A percentile compares a stretch with the other conserved stretches of the same genome.
Conservation (phyloP, 2,797 vertebrate genomes). For the Peromyscus attwateri region DNA sequence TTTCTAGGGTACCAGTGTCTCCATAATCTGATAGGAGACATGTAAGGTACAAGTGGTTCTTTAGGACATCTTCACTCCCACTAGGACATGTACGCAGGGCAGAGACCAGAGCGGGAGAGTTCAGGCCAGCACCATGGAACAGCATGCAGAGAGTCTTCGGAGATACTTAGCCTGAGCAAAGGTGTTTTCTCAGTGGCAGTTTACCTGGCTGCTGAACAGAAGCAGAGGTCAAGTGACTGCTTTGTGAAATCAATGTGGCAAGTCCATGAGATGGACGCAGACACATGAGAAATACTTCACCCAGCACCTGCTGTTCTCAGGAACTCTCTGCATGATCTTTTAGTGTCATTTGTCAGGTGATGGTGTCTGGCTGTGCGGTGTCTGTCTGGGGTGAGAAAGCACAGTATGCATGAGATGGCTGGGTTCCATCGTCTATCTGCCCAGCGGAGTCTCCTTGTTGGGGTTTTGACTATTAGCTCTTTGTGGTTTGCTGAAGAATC, state of each 20-base stretch:
- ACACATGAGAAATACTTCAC: no score
- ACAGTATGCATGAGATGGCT: no score
- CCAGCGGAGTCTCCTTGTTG: neutral
- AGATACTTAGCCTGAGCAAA: neutral
- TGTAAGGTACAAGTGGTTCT: neutral
- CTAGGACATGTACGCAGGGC: neutral
- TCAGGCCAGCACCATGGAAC: rapidly evolving
- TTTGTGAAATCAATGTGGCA: neutral
- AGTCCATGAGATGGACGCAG: neutral
- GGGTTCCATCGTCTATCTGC: neutral
- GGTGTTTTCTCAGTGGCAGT: neutral
- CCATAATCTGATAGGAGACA: neutral
- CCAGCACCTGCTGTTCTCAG: rapidly evolving
- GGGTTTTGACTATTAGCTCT: neutral
- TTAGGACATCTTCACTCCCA: neutral
- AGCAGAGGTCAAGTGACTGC: rapidly evolving
- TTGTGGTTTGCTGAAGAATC: neutral
- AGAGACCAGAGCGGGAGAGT: rapidly evolving
- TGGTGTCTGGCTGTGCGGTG: no score
- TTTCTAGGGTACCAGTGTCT: neutral
- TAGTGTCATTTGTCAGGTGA: rapidly evolving
- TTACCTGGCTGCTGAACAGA: neutral
- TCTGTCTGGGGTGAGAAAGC: neutral
- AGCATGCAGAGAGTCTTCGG: rapidly evolving
- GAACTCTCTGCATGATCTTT: neutral